Conservation (phyloP, 2,888 invertebrate species). For the Nomada lathburiana region DNA sequence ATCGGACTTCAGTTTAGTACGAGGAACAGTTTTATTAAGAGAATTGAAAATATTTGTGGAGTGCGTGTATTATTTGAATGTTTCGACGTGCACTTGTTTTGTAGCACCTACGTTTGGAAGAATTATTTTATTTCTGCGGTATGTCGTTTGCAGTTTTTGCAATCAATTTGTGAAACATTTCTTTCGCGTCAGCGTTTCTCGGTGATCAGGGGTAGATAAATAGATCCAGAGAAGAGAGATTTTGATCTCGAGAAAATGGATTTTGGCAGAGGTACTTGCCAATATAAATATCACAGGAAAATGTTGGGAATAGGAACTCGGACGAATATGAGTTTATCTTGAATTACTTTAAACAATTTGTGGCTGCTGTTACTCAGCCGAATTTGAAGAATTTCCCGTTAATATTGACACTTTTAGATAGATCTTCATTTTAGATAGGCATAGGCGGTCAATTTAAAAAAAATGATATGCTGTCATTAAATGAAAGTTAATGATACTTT, state of each 20-base stretch:
- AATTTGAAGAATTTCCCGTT: no score
- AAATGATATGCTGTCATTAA: no score
- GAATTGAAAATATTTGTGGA: no score
- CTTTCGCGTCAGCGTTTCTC: conserved; percentile 25
- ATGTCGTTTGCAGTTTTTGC: conserved; percentile 22
- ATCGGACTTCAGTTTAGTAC: no score
- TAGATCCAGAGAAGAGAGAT: conserved; percentile 42
- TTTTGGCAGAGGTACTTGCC: conserved; percentile 53
- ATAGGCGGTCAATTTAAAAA: no score
- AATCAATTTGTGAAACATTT: conserved; percentile 45
- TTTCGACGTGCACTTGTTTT: no score
- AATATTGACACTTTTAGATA: no score
- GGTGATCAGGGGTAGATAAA: conserved; percentile 13
- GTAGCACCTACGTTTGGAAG: background rate
- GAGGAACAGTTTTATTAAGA: no score
- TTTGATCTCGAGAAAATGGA: conserved; percentile 32
- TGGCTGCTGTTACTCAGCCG: background rate
- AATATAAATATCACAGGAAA: conserved; percentile 65
- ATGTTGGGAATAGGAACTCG: conserved; percentile 45
- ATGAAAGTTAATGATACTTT: no score
- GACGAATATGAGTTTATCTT: no score
- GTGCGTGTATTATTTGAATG: no score
- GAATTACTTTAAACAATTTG: conserved; percentile 38
- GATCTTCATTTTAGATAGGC: no score
- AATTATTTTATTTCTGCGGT: background rate